A percentile compares a stretch with the other conserved stretches of the same genome.
Evolutionary conservation across 1,140 invertebrate species (phyloP).

Genomic region (Caenorhabditis inopinata): DNA sequence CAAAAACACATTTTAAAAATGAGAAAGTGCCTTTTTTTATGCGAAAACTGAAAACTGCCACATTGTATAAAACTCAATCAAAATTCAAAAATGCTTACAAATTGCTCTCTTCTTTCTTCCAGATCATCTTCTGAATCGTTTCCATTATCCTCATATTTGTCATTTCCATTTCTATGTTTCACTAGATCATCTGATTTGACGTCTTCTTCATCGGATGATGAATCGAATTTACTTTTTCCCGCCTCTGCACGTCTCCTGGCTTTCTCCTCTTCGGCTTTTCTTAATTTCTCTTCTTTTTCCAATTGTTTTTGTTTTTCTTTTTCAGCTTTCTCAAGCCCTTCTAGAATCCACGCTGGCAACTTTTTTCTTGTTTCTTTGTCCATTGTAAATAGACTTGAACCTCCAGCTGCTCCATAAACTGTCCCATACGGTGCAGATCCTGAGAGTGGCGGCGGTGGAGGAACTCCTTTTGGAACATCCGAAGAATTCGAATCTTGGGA

Average conservation of each 20-base stretch:
- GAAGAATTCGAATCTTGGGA: neutral
- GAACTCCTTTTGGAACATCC: neutral
- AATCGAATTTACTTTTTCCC: slow-evolving; percentile 38
- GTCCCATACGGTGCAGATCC: too few species aligned
- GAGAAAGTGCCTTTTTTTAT: too few species aligned
- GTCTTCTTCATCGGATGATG: neutral
- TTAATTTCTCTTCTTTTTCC: slow-evolving; percentile 41
- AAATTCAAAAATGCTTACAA: neutral
- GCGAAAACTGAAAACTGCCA: too few species aligned
- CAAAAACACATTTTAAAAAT: too few species aligned
- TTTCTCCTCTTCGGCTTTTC: slow-evolving; percentile 33
- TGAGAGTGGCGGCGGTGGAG: neutral
- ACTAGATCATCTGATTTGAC: neutral
- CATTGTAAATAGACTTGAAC: neutral
- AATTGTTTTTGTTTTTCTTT: slow-evolving; percentile 33
- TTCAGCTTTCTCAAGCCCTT: slow-evolving; percentile 39
- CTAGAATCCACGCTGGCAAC: slow-evolving; percentile 41
- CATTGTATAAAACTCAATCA: too few species aligned
- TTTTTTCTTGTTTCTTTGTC: slow-evolving; percentile 32
- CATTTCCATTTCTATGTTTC: neutral
- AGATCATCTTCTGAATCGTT: neutral
- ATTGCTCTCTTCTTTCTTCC: slow-evolving; percentile 15
- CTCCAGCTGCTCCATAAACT: neutral
- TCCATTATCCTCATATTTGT: neutral
- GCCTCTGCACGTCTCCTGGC: slow-evolving; percentile 19